Evolutionary conservation across 2,797 vertebrate genomes (phyloP), one percentile per base, ranked within the genome.

Genomic region (Pangasius mekongensis): DNA sequence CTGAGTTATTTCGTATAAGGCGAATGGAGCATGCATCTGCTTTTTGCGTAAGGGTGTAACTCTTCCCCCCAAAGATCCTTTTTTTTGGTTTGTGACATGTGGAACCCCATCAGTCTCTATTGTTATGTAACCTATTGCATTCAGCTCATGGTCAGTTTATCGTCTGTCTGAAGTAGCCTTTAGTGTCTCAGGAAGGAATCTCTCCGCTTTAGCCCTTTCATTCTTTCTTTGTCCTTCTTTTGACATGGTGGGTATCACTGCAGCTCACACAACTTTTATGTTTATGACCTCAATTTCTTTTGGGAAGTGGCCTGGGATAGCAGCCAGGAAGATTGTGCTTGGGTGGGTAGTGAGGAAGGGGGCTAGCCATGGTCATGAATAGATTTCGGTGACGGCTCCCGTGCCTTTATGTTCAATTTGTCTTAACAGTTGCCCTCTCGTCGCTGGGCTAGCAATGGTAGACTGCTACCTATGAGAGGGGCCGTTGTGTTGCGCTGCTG

Each of bases 291-390:
- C 90, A 83, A 86, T 92, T 91, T 92, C 90, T 91, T 87, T 91
- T 91, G 91, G 87, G 89, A 91, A 91, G 92, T 94, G 93, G 94
- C 93, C 87, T 90, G 91, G 91, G 91, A 91, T 78, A 49, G 83
- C 84, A 88, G 91, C 91, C 91, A 91, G 89, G 86, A 88, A 91
- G 90, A 91, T 85, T 90, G 89, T 80, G 87, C 86, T 89, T 88
- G 89, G 90, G 86, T 78, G 76, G 91, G 83, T 92, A 91, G 92
- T 90, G 84, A 90, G 92, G 88, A 84, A 84, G 86, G 87, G 89
- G 94, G 89, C 89, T 84, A 86, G 74, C 88, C 87, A 80, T 88
- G 86, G 86, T 89, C 89, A 86, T 91, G 89, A 92, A 91, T 90
- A 88, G 86, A 58, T 87, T 71, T 81, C 76, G 87, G 80, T 89